Conservation (phyloP, 1,140 invertebrate species). For the Polypedilum pembai region DNA sequence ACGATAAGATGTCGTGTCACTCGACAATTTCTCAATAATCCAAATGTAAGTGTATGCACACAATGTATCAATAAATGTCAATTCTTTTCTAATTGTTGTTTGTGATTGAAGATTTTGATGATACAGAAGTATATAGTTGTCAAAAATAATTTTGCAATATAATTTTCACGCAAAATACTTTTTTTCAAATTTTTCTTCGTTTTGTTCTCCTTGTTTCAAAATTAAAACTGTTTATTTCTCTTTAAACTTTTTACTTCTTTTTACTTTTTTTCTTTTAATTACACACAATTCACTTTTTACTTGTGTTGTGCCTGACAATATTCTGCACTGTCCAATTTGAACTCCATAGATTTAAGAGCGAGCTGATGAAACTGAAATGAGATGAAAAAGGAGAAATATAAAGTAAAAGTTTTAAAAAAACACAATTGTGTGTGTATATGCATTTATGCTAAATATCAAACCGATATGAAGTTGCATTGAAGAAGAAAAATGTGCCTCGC, state of each 20-base stretch:
- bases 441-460: background rate
- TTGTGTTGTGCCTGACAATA: constrained; percentile 95
- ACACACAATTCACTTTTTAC: constrained; percentile 53
- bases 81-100: too few species aligned
- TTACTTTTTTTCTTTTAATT: background rate
- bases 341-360: constrained; percentile 90
- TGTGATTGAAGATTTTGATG: too few species aligned
- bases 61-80: too few species aligned
- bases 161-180: too few species aligned
- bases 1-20: too few species aligned
- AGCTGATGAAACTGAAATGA: constrained; percentile 41
- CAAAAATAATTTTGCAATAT: too few species aligned
- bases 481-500: background rate
- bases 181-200: too few species aligned
- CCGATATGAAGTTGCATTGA: background rate
- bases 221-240: background rate
- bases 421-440: background rate
- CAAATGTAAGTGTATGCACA: too few species aligned
- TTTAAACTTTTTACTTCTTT: background rate
- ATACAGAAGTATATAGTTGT: too few species aligned
- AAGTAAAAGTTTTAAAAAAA: background rate
- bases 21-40: too few species aligned
- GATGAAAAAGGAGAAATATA: background rate
- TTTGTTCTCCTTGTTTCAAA: too few species aligned
- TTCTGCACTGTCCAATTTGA: constrained; percentile 89